Base-by-base conservation (phyloP, 92 coral and sea anemone genomes). In the Hydrozoanthus gracilis region DNA sequence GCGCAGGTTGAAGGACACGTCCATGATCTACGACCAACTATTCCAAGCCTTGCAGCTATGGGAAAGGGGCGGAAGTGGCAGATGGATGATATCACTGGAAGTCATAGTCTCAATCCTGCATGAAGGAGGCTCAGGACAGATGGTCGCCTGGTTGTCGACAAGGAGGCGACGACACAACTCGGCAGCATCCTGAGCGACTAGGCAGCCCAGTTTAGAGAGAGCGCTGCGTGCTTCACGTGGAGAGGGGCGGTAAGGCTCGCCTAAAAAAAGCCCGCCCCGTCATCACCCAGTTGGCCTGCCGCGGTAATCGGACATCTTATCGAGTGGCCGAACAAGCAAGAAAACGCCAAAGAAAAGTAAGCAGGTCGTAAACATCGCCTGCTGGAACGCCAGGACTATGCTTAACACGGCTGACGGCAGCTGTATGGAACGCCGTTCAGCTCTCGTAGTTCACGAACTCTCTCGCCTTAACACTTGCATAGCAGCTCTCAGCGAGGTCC, bases 81-180 rank as follows among this genome's bases (percentile, higher is more conserved):
- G 71, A 72, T 50, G 86, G 86, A 82, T 65, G 86, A 82, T 82
- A 51, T 61, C 16, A 82, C 86, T 66, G 86, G 86, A 82, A 82
- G 86, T 58, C 62, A 56, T 44, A 39, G 86, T 82, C 76, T 61
- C 86, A 39, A 62, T 47, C 75, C 73, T 35, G 86, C 11, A 65
- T 65, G 71, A 8, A 54, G 61, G 61, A 0, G 61, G 73, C 61
- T 15, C 55, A 50, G 85, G 61, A 54, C 61, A 54, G 61, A 64
- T 64, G 70, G 71, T 65, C 17, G 71, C 71, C 71, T 65, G 71
- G 71, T 65, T 65, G 71, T 65, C 71, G 20, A 65, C 4, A 2
- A 1, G 71, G 8, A 12, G 71, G 71, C 71, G 4, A 65, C 71
- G 71, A 65, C 71, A 65, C 71, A 12, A 65, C 6, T 65, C 71